A percentile compares a stretch with the other conserved stretches of the same genome.
Evolutionary conservation across 2,888 invertebrate species (phyloP).

Genomic region (Sicus ferrugineus): DNA sequence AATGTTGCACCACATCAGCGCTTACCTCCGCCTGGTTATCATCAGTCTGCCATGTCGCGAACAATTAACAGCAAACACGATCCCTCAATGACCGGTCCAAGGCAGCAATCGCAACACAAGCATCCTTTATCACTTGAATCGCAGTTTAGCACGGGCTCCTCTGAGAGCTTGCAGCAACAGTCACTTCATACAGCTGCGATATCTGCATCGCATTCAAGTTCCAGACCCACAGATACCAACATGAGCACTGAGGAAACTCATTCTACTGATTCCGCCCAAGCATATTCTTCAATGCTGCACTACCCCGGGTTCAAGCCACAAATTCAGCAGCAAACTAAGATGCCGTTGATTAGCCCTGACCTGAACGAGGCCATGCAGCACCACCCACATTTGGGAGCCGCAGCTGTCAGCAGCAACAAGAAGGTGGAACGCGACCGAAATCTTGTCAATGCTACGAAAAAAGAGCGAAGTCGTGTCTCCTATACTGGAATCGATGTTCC

Average conservation of each 20-base stretch:
- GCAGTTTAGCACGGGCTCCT: constrained; percentile 32
- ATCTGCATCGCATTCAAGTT: constrained; percentile 1
- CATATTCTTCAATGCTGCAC: constrained; percentile 42
- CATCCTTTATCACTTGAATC: constrained; percentile 33
- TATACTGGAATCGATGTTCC: constrained; percentile 32
- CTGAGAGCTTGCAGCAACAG: constrained; percentile 35
- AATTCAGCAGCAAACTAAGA: constrained; percentile 44
- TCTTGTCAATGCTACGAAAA: constrained; percentile 55
- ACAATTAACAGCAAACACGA: constrained; percentile 53
- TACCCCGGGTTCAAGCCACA: constrained; percentile 41
- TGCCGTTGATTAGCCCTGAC: constrained; percentile 63
- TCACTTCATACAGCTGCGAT: constrained; percentile 33
- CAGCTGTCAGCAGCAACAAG: constrained; percentile 47
- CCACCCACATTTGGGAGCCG: constrained; percentile 36
- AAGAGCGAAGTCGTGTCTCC: constrained; percentile 58
- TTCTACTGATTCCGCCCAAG: constrained; percentile 48
- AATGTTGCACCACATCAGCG: constrained; percentile 43
- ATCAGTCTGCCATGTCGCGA: constrained; percentile 44
- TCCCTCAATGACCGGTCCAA: constrained; percentile 49
- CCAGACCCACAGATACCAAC: constrained; percentile 26
- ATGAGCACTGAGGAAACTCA: constrained; percentile 46
- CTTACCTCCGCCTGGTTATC: constrained; percentile 36
- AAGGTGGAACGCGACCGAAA: constrained; percentile 48
- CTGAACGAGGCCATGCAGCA: constrained; percentile 53
- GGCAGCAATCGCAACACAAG: constrained; percentile 44